A percentile compares a stretch with the other conserved stretches of the same genome.
phyloP scores from a whole-genome alignment of 2,113 vertebrate genomes.

The Calyptommatus sinebrachiatus region DNA sequence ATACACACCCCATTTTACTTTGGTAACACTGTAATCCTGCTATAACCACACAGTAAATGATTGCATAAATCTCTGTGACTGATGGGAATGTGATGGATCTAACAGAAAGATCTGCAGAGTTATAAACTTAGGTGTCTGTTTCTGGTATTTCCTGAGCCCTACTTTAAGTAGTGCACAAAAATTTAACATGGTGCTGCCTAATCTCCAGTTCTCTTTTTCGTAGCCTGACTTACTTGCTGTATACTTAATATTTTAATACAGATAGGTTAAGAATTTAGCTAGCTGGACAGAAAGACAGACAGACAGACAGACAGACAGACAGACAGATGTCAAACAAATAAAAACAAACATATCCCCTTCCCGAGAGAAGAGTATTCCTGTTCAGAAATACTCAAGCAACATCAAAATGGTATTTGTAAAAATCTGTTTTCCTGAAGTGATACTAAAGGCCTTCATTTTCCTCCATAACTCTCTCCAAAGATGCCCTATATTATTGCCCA shows the following conservation, averaged over 20 bases:
- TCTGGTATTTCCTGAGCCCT: constrained; percentile 2
- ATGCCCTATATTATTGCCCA: too few relatives aligned
- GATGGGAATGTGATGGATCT: not conserved
- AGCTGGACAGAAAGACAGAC: too few relatives aligned
- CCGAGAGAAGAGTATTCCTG: too few relatives aligned
- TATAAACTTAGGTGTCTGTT: not conserved
- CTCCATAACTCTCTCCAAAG: too few relatives aligned
- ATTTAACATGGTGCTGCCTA: not conserved
- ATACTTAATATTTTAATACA: not conserved
- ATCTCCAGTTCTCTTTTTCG: not conserved
- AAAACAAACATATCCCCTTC: too few relatives aligned
- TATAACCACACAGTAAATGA: not conserved
- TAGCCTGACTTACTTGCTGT: not conserved
- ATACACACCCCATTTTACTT: not conserved
- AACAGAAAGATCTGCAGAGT: constrained; percentile 2
- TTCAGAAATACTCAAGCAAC: too few relatives aligned
- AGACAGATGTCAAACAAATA: too few relatives aligned
- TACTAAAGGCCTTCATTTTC: too few relatives aligned
- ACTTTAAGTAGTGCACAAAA: not conserved
- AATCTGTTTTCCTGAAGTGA: too few relatives aligned
- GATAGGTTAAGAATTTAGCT: not conserved
- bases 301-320: too few relatives aligned
- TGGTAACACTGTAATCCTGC: not conserved
- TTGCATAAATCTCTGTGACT: not conserved
- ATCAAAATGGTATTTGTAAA: too few relatives aligned